phyloP scores from a whole-genome alignment of 2,797 vertebrate species.

The Rhinichthys osculus region DNA sequence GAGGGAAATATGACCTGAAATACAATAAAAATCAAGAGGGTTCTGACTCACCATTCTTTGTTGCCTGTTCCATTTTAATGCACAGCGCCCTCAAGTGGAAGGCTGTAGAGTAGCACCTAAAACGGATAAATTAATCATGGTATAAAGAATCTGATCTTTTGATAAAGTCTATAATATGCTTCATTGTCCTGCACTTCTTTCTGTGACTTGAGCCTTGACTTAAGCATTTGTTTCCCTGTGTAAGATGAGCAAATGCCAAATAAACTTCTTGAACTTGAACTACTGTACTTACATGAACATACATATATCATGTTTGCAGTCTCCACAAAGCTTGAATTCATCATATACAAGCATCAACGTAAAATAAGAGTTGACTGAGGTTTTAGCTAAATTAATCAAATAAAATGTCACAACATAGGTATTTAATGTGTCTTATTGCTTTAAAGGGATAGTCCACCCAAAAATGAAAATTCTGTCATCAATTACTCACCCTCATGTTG shows the following conservation, averaged over 20 bases:
- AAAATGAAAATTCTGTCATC: background rate
- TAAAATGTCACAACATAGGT: background rate
- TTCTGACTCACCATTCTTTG: conserved; percentile 69
- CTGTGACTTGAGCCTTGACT: background rate
- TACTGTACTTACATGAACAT: background rate
- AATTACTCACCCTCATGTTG: background rate
- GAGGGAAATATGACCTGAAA: conserved; percentile 54
- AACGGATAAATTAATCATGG: background rate
- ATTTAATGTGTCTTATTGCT: background rate
- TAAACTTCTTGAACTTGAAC: background rate
- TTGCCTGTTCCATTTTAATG: conserved; percentile 63
- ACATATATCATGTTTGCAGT: background rate
- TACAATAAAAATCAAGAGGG: conserved; percentile 50
- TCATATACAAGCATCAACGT: background rate
- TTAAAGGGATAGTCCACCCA: background rate
- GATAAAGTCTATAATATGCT: background rate
- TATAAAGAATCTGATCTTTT: background rate
- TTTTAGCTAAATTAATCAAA: background rate
- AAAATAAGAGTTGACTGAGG: background rate
- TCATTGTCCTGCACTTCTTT: background rate
- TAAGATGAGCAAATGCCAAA: background rate
- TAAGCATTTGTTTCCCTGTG: background rate
- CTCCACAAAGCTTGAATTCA: background rate
- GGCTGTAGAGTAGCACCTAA: conserved; percentile 54
- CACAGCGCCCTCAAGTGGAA: conserved; percentile 72